These are phyloP conservation scores for Metaphire vulgaris DNA, from an alignment of 1,140 invertebrate species.

Conservation along the genomic window DNA sequence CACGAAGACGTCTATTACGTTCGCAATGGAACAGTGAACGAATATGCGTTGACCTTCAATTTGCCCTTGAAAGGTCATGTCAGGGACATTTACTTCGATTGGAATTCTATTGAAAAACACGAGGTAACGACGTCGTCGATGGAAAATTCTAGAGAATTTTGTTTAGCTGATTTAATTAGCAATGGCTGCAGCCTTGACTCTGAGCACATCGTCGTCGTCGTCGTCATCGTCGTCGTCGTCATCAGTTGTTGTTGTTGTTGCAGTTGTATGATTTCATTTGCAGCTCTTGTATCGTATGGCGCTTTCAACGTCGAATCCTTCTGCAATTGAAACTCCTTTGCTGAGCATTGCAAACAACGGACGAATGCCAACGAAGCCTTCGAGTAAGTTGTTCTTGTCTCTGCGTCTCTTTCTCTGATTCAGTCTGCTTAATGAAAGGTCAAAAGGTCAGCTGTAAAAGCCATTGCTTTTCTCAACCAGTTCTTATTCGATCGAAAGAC, in stretches of 20 bases:
- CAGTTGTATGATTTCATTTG: not conserved
- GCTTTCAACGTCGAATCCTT: not conserved
- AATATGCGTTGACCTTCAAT: constrained; percentile 77
- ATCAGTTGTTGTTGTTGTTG: not conserved
- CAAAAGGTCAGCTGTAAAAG: no score
- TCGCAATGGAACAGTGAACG: constrained; percentile 74
- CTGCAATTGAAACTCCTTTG: not conserved
- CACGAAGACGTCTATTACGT: constrained; percentile 80
- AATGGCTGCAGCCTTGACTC: no score
- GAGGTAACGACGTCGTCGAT: not conserved
- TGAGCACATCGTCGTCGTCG: not conserved
- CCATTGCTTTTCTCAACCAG: no score
- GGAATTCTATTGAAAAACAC: constrained; percentile 25
- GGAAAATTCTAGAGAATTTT: not conserved
- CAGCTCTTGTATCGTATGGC: not conserved
- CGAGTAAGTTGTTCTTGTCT: not conserved
- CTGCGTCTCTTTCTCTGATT: no score
- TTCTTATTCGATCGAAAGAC: no score
- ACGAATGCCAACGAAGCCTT: not conserved
- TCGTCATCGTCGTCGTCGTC: not conserved
- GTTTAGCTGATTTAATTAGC: not conserved
- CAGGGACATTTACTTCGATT: constrained; percentile 72
- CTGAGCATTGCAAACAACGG: not conserved
- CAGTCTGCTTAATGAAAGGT: no score
- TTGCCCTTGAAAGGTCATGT: constrained; percentile 73